Percentiles rank a stretch among this genome's conserved stretches.
Evolutionary conservation across 2,888 invertebrate species (phyloP).

Genomic region (Nudaria mundana): DNA sequence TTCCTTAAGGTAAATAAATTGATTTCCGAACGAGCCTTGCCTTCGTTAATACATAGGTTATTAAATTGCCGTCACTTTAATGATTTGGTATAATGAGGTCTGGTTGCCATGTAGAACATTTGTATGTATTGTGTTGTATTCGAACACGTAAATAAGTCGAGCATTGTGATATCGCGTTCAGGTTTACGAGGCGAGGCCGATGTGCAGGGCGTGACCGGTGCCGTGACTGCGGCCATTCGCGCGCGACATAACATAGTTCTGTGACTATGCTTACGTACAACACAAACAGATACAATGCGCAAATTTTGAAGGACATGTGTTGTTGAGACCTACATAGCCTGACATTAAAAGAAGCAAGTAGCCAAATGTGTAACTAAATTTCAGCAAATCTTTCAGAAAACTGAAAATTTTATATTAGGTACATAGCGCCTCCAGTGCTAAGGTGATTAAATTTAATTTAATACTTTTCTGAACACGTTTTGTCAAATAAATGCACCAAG

Average conservation of each 20-base stretch:
- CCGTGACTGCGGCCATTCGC: slow-evolving; percentile 47
- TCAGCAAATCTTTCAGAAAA: too few relatives aligned
- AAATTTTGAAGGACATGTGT: slow-evolving; percentile 29
- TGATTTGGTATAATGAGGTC: slow-evolving; percentile 6
- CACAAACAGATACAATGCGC: slow-evolving; percentile 28
- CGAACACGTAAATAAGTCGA: slow-evolving; percentile 49
- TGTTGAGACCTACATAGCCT: slow-evolving; percentile 8
- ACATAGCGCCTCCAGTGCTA: too few relatives aligned
- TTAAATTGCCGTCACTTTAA: slow-evolving; percentile 9
- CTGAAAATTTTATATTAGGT: too few relatives aligned
- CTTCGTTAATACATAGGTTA: too few relatives aligned
- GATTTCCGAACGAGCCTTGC: too few relatives aligned
- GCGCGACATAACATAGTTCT: slow-evolving; percentile 53
- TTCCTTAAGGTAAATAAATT: too few relatives aligned
- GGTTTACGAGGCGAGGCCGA: slow-evolving; percentile 72
- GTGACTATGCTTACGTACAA: slow-evolving; percentile 35
- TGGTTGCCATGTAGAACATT: slow-evolving; percentile 18
- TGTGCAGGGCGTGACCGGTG: slow-evolving; percentile 60
- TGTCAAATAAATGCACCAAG: too few relatives aligned
- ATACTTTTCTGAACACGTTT: too few relatives aligned
- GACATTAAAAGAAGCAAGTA: not conserved
- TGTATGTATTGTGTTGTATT: slow-evolving; percentile 20
- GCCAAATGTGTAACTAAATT: too few relatives aligned
- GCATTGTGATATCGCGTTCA: slow-evolving; percentile 56
- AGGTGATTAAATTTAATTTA: too few relatives aligned